Percentiles rank a stretch among this genome's conserved stretches.
Evolutionary conservation across 2,888 invertebrate genomes (phyloP).

Genomic region (Dasypogon diadema): DNA sequence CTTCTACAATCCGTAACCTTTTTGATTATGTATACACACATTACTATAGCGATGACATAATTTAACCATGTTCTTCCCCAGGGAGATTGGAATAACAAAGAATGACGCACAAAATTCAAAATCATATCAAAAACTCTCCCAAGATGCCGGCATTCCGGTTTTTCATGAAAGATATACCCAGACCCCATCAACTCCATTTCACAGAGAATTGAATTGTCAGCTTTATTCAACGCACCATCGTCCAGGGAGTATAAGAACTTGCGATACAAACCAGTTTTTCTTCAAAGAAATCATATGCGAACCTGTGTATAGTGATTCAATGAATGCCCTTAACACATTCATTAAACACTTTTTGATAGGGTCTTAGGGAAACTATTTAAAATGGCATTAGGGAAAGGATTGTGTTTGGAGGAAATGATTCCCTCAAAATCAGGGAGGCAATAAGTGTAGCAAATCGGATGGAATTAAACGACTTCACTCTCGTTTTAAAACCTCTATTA

Average conservation of each 20-base stretch:
- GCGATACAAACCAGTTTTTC: conserved; percentile 8
- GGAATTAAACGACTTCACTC: background rate
- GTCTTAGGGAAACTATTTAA: background rate
- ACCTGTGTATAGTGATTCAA: conserved; percentile 15
- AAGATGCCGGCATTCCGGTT: conserved; percentile 20
- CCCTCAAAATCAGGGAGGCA: background rate
- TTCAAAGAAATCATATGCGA: background rate
- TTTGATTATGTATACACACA: background rate
- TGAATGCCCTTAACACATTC: background rate
- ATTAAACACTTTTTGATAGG: conserved; percentile 13
- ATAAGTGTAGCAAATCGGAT: background rate
- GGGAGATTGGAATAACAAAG: background rate
- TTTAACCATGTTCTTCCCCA: conserved; percentile 17
- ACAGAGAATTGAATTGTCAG: background rate
- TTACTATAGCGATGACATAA: conserved; percentile 35
- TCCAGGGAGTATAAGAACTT: background rate
- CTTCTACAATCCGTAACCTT: background rate
- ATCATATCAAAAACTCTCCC: background rate
- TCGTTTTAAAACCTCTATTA: background rate
- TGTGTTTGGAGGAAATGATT: too few species aligned
- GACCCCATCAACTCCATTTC: background rate
- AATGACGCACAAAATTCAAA: conserved; percentile 6
- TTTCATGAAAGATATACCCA: background rate
- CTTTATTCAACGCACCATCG: background rate
- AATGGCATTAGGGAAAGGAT: too few species aligned